Base-by-base conservation (phyloP, 2,113 vertebrate species). In the Pelvicachromis taeniatus region DNA sequence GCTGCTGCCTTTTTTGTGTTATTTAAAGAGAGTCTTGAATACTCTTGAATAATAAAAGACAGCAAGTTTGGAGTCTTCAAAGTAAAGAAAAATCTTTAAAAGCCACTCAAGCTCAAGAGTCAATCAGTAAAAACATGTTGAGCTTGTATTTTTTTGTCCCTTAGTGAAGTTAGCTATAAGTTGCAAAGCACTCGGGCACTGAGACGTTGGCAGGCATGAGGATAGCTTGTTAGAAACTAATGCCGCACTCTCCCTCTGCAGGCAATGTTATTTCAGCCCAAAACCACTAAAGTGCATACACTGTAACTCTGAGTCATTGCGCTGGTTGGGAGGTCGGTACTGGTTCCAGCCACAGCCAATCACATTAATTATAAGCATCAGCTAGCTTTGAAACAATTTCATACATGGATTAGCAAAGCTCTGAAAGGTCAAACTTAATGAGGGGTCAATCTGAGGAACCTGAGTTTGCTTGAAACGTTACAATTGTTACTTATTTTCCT, bases 331-430 rank as follows among this genome's bases (percentile, higher is more conserved):
- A 85, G 82, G 85, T 82, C 80, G 3, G 42, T n/a, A 52, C 56
- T 70, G 61, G 86, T 82, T 92, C 89, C 78, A 91, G 81, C 82
- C 83, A 56, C 81, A 90, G 81, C 78, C 88, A 83, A 78, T 86
- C 87, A 86, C 87, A 82, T 92, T 94, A 85, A 92, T 94, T 89
- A 91, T 89, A 78, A 56, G 83, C 86, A 94, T 85, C 85, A 82
- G 92, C 87, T 87, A 82, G 89, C 79, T 94, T 94, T 94, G 87
- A 95, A 95, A 91, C 91, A 93, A 93, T 95, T 95, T 94, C 90
- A 95, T 87, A 93, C 90, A 92, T 93, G 92, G 88, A 93, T 94
- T 91, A 93, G 85, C 90, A 93, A 88, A 95, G 86, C 87, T 85
- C 83, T 3, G 42, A 89, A 88, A 91, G 93, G 92, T 93, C 92